A percentile compares a stretch with the other conserved stretches of the same genome.
Conservation (phyloP, 1,140 invertebrate genomes). For the Brachionus angularis region DNA sequence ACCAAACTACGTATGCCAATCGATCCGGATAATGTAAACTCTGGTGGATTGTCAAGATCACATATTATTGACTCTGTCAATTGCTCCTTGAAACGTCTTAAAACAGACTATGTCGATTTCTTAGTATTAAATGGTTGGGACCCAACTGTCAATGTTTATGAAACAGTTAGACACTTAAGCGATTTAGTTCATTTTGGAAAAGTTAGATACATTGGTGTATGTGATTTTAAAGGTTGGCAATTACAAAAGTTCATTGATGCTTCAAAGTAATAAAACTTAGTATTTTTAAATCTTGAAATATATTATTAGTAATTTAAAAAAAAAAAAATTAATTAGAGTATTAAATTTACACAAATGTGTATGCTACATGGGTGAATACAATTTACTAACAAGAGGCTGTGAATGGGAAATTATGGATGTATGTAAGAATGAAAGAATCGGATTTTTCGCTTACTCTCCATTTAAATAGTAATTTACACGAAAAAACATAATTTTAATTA, state of each 20-base stretch:
- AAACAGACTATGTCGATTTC: slow-evolving; percentile 45
- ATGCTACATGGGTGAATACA: slow-evolving; percentile 47
- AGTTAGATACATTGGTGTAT: slow-evolving; percentile 49
- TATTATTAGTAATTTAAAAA: background rate
- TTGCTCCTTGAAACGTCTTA: slow-evolving; percentile 41
- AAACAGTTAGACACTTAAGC: slow-evolving; percentile 48
- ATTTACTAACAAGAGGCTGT: slow-evolving; percentile 47
- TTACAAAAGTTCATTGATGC: slow-evolving; percentile 49
- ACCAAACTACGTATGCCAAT: slow-evolving; percentile 42
- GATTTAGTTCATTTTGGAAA: slow-evolving; percentile 50
- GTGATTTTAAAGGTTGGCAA: slow-evolving; percentile 50
- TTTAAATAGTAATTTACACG: slow-evolving; percentile 48
- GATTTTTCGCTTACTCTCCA: slow-evolving; percentile 49
- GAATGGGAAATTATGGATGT: slow-evolving; percentile 50
- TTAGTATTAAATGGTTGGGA: slow-evolving; percentile 48
- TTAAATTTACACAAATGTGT: slow-evolving; percentile 40
- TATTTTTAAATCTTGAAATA: too few relatives aligned
- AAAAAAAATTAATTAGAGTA: background rate
- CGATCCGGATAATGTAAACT: slow-evolving; percentile 32
- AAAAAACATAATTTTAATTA: background rate
- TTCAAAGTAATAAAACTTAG: background rate
- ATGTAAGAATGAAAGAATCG: slow-evolving; percentile 49
- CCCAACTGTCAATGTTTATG: slow-evolving; percentile 47
- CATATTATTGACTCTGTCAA: slow-evolving; percentile 43
- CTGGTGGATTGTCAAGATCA: slow-evolving; percentile 34